Evolutionary conservation across 2,888 invertebrate species (phyloP), one percentile per base, ranked within the genome.

Genomic region (Dasypogon diadema): DNA sequence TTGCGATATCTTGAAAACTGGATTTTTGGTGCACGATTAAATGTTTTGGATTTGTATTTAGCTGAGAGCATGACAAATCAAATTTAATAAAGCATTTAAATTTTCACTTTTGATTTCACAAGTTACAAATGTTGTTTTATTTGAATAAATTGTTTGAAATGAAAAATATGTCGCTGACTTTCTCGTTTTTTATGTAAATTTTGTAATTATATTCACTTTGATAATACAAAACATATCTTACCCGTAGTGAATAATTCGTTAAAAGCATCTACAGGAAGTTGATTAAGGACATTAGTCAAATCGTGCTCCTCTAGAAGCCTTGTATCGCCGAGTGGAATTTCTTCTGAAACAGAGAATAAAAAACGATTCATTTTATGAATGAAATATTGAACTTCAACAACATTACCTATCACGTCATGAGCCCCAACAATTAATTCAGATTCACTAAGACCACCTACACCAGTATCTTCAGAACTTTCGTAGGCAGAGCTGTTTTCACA

Each of bases 121-220:
- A n/a, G n/a, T n/a, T n/a, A n/a, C n/a, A n/a, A n/a, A n/a, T n/a
- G n/a, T n/a, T n/a, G n/a, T n/a, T n/a, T n/a, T n/a, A n/a, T n/a
- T n/a, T n/a, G n/a, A n/a, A n/a, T n/a, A n/a, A n/a, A n/a, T n/a
- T n/a, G n/a, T n/a, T n/a, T n/a, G n/a, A n/a, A n/a, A n/a, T n/a
- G n/a, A n/a, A n/a, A n/a, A n/a, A n/a, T n/a, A n/a, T n/a, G n/a
- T n/a, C n/a, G n/a, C n/a, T n/a, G n/a, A 84, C 96, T 96, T 80
- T 96, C 95, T 37, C 94, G 92, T 85, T 96, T 96, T 83, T 94
- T 95, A 83, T 91, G 89, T 63, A 92, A 90, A 42, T 92, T 91
- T 81, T 90, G 90, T 81, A 90, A 91, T 79, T 90, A 91, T n/a
- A 91, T 91, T 83, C 91, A 92, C 84, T 90, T 90, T 83, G 90